Base-by-base conservation (phyloP, 2,797 vertebrate species). In the Hapalemur alaotrensis region DNA sequence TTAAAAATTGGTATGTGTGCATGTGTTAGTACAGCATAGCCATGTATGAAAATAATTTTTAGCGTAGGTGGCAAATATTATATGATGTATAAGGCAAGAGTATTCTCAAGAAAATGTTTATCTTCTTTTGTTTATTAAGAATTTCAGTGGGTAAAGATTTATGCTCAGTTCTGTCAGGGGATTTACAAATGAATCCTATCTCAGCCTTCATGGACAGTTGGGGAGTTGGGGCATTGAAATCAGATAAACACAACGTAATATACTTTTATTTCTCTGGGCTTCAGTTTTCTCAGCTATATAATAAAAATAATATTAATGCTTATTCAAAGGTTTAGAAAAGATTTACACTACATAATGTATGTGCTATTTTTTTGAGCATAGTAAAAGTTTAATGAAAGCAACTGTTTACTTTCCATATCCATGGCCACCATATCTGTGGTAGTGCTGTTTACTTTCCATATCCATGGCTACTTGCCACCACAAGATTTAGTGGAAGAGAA, bases 51-150 rank as follows among this genome's bases (percentile, higher is more conserved):
- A 43, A 32, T 28, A 41, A 35, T 10, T 75, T 86, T 81, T 30
- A 75, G 70, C 4, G 65, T 1, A 50, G 28, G 9, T 84, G 41
- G 59, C 13, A 90, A 38, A 23, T 54, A 89, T 79, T 38, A 54
- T 89, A 50, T 9, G 15, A 54, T 52, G 8, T 50, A 52, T 25
- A 63, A 41, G 17, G 6, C 46, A 85, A 89, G 32, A 91, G 0
- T 67, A 30, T 52, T 14, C 2, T 52, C 6, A 67, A 32, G 13
- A 32, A 79, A 88, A 79, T 52, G 25, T 38, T 72, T 78, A 61
- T 18, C 12, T 84, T 23, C 41, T 95, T 84, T 93, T n/a, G 41
- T 69, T 95, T 84, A 32, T 32, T 79, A 22, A 35, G 17, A 79
- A 80, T 83, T 95, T 57, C 46, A 73, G 0, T 72, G 35, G 63